Evolutionary conservation across 2,888 invertebrate species (phyloP), one percentile per base, ranked within the genome.

Genomic region (Drosophila testacea): DNA sequence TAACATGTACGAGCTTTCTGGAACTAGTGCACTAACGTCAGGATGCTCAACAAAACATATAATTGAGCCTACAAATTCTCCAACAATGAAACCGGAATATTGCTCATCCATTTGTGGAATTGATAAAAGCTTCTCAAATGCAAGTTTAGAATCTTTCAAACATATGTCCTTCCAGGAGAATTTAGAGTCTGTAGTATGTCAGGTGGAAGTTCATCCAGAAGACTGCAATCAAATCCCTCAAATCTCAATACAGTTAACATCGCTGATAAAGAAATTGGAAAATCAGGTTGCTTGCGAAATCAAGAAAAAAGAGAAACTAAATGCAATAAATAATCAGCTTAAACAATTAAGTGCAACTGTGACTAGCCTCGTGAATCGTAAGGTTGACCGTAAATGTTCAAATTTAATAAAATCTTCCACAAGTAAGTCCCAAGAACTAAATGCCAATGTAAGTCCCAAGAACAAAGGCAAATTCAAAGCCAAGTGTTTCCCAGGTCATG

Each of bases 241-340:
- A 0, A 42, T 84, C 6, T 22, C 57, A 0, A 6, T 13, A 1
- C 61, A 79, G 13, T 0, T 79, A 28, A 4, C 7, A 2, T 5
- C 46, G 0, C 34, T 84, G 0, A 51, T 47, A 6, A 16, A 6
- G 22, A 60, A 42, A 0, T 27, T 79, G 22, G 64, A 77, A 22
- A 6, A 27, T 30, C 51, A 67, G 32, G 9, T 67, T 2, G 42
- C 16, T 0, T 0, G n/a, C 2, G 73, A 75, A 28, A 9, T 28
- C 4, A 16, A 44, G 1, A 69, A 83, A 7, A 69, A 44, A 11
- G 10, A 54, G 0, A 16, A 70, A 6, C n/a, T 83, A 1, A 13
- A 28, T 27, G 41, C 47, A 0, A 64, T 81, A 1, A 78, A 59
- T 10, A 5, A 41, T 9, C 28, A 77, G 3, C 2, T 85, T 0